These are phyloP conservation scores for Coelopa pilipes DNA, from an alignment of 2,888 invertebrate species.

Conservation along the genomic window DNA sequence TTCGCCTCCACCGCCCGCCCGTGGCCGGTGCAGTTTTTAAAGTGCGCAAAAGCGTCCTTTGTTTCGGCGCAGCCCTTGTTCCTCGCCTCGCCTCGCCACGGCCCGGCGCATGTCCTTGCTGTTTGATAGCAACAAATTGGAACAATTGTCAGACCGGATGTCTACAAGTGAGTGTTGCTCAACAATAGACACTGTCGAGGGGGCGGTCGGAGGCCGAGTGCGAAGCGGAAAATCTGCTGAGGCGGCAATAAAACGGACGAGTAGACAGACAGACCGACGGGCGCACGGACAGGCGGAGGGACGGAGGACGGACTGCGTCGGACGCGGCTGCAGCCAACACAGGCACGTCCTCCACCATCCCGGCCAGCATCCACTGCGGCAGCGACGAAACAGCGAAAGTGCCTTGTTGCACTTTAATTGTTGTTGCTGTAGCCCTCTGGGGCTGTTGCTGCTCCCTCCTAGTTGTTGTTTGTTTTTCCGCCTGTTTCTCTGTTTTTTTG, in stretches of 20 bases:
- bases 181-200: slow-evolving; percentile 43
- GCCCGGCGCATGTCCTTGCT: slow-evolving; percentile 46
- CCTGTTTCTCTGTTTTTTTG: too few relatives aligned
- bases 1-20: too few relatives aligned
- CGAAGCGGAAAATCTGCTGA: slow-evolving; percentile 22
- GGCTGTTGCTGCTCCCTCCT: slow-evolving; percentile 28
- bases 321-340: background rate
- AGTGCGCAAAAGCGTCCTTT: slow-evolving; percentile 45
- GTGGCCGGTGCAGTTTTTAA: slow-evolving; percentile 43
- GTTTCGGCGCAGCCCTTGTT: slow-evolving; percentile 41
- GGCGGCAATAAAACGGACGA: slow-evolving; percentile 26
- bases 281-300: background rate
- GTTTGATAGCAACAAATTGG: slow-evolving; percentile 53
- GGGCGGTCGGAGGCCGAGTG: slow-evolving; percentile 3
- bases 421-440: slow-evolving; percentile 38
- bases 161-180: slow-evolving; percentile 51
- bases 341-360: background rate
- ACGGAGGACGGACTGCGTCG: too few relatives aligned
- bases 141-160: slow-evolving; percentile 55
- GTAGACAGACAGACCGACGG: slow-evolving; percentile 11
- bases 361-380: slow-evolving; percentile 23
- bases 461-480: background rate
- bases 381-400: slow-evolving; percentile 32
- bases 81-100: slow-evolving; percentile 7
- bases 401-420: slow-evolving; percentile 52